phyloP scores from a whole-genome alignment of 2,888 invertebrate species.

The Chesias legatella region DNA sequence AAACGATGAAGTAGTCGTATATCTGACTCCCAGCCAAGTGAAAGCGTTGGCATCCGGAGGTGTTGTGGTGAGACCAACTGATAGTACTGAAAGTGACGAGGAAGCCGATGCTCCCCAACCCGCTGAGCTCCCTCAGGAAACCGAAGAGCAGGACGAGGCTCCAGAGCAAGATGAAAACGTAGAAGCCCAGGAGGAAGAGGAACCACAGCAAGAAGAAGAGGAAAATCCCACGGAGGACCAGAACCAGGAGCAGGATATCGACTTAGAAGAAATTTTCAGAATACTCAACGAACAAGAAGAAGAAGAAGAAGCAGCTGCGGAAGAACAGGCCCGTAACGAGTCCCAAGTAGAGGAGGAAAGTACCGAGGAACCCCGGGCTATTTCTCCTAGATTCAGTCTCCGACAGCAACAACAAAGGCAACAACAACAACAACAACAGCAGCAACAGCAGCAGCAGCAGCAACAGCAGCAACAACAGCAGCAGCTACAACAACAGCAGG shows the following conservation, averaged over 20 bases:
- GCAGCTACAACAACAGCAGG: constrained; percentile 5
- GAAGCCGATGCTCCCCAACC: constrained; percentile 21
- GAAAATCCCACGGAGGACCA: constrained; percentile 16
- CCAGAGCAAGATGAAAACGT: constrained; percentile 22
- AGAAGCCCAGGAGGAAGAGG: constrained; percentile 22
- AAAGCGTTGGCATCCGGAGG: constrained; percentile 48
- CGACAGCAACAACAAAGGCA: constrained; percentile 19
- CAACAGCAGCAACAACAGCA: too few species aligned
- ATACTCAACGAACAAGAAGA: constrained; percentile 25
- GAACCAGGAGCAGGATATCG: constrained; percentile 16
- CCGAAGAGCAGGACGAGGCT: constrained; percentile 24
- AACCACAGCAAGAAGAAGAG: constrained; percentile 21
- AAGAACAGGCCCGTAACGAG: constrained; percentile 18
- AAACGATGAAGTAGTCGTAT: constrained; percentile 54
- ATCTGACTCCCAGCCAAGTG: constrained; percentile 60
- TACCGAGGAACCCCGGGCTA: constrained; percentile 24
- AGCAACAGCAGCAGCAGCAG: too few species aligned
- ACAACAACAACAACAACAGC: too few species aligned
- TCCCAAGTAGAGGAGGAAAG: constrained; percentile 24
- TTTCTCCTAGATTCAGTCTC: constrained; percentile 22
- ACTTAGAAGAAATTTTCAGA: constrained; percentile 25
- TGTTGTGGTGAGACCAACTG: constrained; percentile 35
- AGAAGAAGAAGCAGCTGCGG: constrained; percentile 7
- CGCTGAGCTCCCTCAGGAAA: constrained; percentile 17
- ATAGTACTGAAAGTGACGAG: constrained; percentile 22